Evolutionary conservation across 2,113 vertebrate genomes (phyloP).

Genomic region (Cynoglossus semilaevis): DNA sequence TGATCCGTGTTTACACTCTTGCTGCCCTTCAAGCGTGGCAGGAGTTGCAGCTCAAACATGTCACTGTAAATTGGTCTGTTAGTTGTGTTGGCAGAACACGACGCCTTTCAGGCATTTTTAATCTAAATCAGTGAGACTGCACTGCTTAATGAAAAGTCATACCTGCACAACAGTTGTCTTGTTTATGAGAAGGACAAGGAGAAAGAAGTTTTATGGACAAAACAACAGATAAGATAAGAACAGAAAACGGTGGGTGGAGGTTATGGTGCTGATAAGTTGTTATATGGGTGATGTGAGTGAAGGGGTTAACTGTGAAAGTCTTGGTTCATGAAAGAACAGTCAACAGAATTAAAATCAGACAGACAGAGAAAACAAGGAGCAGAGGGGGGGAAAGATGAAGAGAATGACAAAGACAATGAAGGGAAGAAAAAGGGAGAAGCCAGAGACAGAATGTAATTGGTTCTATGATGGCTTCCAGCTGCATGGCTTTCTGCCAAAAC

Average conservation of each 20-base stretch:
- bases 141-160: constrained; percentile 10
- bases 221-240: constrained; percentile 13
- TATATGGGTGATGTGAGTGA: constrained; percentile 7
- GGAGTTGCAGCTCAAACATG: constrained; percentile 41
- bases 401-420: constrained; percentile 33
- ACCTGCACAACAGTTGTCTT: neutral
- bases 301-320: constrained; percentile 32
- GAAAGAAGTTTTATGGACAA: constrained; percentile 10
- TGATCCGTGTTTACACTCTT: constrained; percentile 58
- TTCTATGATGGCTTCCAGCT: constrained; percentile 98
- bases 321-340: constrained; percentile 34
- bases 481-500: constrained; percentile 84
- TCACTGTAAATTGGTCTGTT: constrained; percentile 43
- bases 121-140: constrained; percentile 23
- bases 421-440: constrained; percentile 63
- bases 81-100: constrained; percentile 11
- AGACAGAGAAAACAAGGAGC: constrained; percentile 48
- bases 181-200: constrained; percentile 16
- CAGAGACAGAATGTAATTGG: constrained; percentile 95
- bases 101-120: constrained; percentile 27
- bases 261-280: neutral
- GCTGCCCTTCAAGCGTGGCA: constrained; percentile 42
- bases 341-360: constrained; percentile 61
- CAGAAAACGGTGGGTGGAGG: neutral
- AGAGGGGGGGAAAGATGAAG: constrained; percentile 50